These are phyloP conservation scores for Caradrina clavipalpis DNA, from an alignment of 2,888 invertebrate species.

Conservation along the genomic window DNA sequence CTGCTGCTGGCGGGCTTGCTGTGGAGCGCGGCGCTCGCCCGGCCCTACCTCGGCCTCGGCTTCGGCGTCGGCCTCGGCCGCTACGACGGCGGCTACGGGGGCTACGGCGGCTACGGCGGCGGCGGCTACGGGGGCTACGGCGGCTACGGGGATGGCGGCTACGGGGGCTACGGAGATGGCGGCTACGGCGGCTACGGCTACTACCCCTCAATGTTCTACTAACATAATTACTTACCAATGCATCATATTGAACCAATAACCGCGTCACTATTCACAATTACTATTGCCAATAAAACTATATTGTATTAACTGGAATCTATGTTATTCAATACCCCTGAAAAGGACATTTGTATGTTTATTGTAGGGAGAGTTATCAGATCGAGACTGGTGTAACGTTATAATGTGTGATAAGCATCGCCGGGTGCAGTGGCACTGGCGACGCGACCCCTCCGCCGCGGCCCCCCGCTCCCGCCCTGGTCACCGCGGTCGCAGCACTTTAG, in stretches of 20 bases:
- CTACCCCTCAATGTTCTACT: constrained; percentile 31
- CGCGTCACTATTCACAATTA: not conserved
- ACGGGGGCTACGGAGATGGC: no score
- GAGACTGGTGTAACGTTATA: constrained; percentile 38
- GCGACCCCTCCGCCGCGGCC: not conserved
- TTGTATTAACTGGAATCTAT: constrained; percentile 16
- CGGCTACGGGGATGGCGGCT: no score
- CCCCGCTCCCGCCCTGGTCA: not conserved
- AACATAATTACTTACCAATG: not conserved
- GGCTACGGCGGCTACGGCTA: no score
- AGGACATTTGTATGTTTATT: constrained; percentile 5
- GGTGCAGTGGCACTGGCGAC: constrained; percentile 25
- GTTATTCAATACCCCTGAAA: constrained; percentile 2
- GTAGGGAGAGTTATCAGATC: constrained; percentile 42
- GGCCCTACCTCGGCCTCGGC: constrained; percentile 31
- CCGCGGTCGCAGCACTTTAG: constrained; percentile 8
- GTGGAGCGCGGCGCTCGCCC: constrained; percentile 37
- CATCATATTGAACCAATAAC: not conserved
- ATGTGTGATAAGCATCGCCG: constrained; percentile 35
- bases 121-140: not conserved
- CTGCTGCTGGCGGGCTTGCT: constrained; percentile 32
- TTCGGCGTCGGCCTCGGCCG: constrained; percentile 22
- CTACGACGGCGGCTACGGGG: constrained; percentile 14
- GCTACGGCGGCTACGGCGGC: constrained; percentile 21
- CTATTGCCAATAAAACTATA: constrained; percentile 20